Percentiles rank a stretch among this genome's conserved stretches.
phyloP scores from a whole-genome alignment of 2,888 invertebrate species.

The Cenopis cana region DNA sequence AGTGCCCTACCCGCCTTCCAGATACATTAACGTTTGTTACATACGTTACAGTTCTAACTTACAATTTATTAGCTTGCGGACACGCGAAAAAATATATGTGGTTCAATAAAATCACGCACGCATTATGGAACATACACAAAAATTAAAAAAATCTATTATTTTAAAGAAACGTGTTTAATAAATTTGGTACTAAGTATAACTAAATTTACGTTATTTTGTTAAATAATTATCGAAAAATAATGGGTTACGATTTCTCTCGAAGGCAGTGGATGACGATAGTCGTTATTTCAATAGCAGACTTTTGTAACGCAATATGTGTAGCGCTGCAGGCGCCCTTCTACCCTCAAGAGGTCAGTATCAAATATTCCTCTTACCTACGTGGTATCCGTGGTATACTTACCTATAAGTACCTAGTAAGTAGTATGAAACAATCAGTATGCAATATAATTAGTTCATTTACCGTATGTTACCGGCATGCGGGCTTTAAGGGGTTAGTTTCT shows the following conservation, averaged over 20 bases:
- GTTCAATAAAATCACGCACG: background rate
- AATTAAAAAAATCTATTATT: background rate
- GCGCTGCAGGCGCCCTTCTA: slow-evolving; percentile 95
- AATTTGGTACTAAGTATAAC: background rate
- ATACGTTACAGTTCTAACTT: background rate
- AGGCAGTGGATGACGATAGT: slow-evolving; percentile 92
- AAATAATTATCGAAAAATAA: slow-evolving; percentile 54
- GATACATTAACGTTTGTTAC: slow-evolving; percentile 29
- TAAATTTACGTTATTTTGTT: background rate
- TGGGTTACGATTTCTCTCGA: slow-evolving; percentile 87
- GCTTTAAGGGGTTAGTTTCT: too few species aligned
- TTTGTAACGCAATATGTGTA: slow-evolving; percentile 93
- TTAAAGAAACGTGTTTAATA: background rate
- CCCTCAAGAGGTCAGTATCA: slow-evolving; percentile 89
- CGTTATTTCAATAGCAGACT: slow-evolving; percentile 92
- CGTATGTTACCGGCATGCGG: too few species aligned
- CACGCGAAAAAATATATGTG: background rate
- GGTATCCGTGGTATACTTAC: too few species aligned
- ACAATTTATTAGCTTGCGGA: background rate
- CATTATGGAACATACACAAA: slow-evolving; percentile 16
- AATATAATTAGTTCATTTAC: too few species aligned
- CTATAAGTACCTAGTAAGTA: too few species aligned
- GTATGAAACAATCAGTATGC: too few species aligned
- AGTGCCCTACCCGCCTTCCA: slow-evolving; percentile 58
- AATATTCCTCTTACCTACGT: too few species aligned